These are phyloP conservation scores for Diceros bicornis DNA, from an alignment of 2,797 vertebrate species.

Conservation along the genomic window DNA sequence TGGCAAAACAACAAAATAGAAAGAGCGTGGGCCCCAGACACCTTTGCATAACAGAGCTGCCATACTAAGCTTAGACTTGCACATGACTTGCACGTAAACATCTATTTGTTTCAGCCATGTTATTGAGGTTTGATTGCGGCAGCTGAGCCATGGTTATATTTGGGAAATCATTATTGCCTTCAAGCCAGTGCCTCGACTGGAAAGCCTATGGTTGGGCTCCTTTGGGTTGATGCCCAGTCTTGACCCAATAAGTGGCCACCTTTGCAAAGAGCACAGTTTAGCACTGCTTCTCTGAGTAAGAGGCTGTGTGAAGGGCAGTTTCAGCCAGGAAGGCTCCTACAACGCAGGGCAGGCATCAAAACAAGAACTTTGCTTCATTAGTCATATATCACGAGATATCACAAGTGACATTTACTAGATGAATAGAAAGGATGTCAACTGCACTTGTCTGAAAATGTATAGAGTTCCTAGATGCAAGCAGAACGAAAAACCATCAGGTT, in stretches of 20 bases:
- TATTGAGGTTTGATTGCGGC: not conserved
- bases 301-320: not conserved
- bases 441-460: not conserved
- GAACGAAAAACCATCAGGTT: not conserved
- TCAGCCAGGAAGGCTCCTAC: not conserved
- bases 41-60: not conserved
- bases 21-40: not conserved
- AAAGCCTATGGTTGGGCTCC: not conserved
- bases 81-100: not conserved
- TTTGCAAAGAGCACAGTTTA: not conserved
- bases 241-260: not conserved
- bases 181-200: not conserved
- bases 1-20: not conserved
- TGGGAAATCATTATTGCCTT: not conserved
- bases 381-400: not conserved
- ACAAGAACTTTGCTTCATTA: not conserved
- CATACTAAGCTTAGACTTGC: not conserved
- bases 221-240: not conserved
- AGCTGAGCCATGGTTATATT: not conserved
- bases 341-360: not conserved
- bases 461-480: not conserved
- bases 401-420: not conserved
- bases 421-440: not conserved
- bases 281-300: not conserved
- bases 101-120: not conserved